These are phyloP conservation scores for Trachelus iudaicus DNA, from an alignment of 2,888 invertebrate species.

Conservation along the genomic window DNA sequence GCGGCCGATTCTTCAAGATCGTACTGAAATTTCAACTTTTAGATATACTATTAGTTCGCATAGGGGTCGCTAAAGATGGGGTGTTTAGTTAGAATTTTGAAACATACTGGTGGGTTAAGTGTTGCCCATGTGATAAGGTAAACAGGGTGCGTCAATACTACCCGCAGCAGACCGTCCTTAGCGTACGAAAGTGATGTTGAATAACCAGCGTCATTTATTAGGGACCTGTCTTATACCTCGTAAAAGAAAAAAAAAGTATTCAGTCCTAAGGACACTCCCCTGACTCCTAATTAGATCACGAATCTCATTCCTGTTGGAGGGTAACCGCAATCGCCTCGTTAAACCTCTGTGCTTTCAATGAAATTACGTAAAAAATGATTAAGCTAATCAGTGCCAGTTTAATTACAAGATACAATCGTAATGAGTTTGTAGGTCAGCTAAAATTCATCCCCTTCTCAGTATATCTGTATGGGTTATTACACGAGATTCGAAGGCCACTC, in stretches of 20 bases:
- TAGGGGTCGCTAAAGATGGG: background rate
- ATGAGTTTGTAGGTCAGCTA: background rate
- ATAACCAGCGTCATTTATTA: background rate
- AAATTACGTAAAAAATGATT: background rate
- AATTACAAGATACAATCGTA: background rate
- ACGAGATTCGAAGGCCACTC: background rate
- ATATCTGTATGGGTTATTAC: background rate
- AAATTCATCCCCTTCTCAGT: background rate
- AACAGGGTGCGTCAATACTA: background rate
- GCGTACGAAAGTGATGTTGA: background rate
- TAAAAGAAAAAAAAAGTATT: background rate
- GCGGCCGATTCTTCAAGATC: background rate
- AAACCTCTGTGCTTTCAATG: background rate
- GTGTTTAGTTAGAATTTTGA: background rate
- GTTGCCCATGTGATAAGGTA: background rate
- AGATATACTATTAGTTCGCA: background rate
- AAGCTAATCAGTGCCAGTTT: background rate
- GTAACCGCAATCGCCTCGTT: background rate
- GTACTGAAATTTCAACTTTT: background rate
- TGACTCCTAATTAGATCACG: background rate
- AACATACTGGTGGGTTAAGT: background rate
- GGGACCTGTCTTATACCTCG: background rate
- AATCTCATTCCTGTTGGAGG: background rate
- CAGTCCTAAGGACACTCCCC: background rate
- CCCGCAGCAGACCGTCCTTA: background rate